A percentile compares a stretch with the other conserved stretches of the same genome.
Conservation (phyloP, 2,113 vertebrate species). For the Motacilla alba region DNA sequence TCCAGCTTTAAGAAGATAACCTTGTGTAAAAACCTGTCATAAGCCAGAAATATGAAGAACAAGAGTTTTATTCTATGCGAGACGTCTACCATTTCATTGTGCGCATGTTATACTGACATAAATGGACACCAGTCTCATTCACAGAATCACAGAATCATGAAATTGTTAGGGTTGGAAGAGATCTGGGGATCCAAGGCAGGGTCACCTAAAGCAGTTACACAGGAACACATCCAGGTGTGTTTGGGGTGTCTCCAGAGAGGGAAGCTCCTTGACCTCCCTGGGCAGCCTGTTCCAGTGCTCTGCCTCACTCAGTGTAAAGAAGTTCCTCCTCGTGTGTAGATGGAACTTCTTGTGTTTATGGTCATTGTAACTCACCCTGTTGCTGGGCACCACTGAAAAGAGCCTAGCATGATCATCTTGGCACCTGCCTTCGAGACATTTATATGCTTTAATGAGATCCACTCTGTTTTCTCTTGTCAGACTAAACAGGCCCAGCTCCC, state of each 20-base stretch:
- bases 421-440: background rate
- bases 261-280: background rate
- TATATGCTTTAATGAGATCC: background rate
- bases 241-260: background rate
- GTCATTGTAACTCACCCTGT: rapidly evolving
- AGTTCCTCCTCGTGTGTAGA: background rate
- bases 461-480: background rate
- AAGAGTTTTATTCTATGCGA: background rate
- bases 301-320: background rate
- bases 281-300: background rate
- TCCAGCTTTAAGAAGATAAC: background rate
- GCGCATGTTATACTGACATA: background rate
- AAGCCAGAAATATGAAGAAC: background rate
- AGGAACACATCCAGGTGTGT: background rate
- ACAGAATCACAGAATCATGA: background rate
- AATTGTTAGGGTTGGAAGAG: background rate
- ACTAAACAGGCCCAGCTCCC: background rate
- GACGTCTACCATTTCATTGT: background rate
- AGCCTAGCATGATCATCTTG: background rate
- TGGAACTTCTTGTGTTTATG: background rate
- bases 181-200: background rate
- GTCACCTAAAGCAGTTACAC: background rate
- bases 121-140: background rate
- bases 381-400: background rate
- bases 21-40: background rate